Evolutionary conservation across 2,888 invertebrate species (phyloP).

Genomic region (Spodoptera exigua): DNA sequence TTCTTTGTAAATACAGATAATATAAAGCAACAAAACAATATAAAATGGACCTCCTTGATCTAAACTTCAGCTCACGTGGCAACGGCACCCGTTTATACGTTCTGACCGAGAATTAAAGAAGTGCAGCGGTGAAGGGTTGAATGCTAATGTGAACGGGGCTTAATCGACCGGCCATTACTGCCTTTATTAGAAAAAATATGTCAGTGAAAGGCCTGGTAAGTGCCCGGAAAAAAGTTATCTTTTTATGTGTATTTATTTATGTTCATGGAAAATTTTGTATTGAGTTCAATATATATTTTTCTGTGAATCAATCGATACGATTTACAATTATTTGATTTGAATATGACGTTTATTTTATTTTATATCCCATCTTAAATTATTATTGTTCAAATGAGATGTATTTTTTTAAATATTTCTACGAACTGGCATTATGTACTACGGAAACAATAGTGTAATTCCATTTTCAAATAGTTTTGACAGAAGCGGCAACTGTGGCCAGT

Average conservation of each 20-base stretch:
- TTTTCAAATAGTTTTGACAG: too few relatives aligned
- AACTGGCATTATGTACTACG: too few relatives aligned
- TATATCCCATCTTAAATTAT: too few relatives aligned
- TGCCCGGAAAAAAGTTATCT: background rate
- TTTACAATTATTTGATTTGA: too few relatives aligned
- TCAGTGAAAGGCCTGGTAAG: slow-evolving; percentile 11
- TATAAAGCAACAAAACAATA: slow-evolving; percentile 7
- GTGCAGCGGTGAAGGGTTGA: slow-evolving; percentile 60
- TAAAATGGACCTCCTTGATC: slow-evolving; percentile 25
- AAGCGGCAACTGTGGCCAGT: background rate
- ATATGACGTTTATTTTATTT: too few relatives aligned
- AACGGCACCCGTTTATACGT: slow-evolving; percentile 59
- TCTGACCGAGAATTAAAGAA: slow-evolving; percentile 66
- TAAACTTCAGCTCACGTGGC: slow-evolving; percentile 57
- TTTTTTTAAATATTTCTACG: too few relatives aligned
- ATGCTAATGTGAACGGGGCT: slow-evolving; percentile 60
- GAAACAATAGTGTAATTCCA: too few relatives aligned
- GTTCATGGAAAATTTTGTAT: background rate
- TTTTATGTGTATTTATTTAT: background rate
- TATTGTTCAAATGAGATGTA: too few relatives aligned
- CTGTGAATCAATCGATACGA: too few relatives aligned
- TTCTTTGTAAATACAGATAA: background rate
- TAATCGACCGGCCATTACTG: slow-evolving; percentile 46
- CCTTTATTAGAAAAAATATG: slow-evolving; percentile 40
- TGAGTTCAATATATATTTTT: too few relatives aligned